Base-by-base conservation (phyloP, 1,140 invertebrate species). In the Oscheius sp. region DNA sequence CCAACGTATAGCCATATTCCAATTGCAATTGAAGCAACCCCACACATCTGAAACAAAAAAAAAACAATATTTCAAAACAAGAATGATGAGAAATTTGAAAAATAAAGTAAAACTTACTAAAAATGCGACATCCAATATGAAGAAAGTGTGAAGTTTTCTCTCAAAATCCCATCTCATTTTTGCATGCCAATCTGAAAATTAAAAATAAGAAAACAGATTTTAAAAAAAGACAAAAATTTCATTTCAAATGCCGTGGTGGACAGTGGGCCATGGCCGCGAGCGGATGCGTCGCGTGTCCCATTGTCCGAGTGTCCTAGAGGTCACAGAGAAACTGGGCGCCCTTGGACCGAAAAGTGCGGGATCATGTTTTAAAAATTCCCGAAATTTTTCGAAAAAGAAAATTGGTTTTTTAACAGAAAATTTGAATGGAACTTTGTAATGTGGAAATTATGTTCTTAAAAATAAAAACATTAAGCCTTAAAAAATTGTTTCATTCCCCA, bases 1-100 rank as follows among this genome's bases (percentile, higher is more conserved):
- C 45, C 63, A 20, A 65, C n/a, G 29, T 65, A 65, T 38, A 65
- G 29, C 63, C 63, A 65, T 23, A 65, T 38, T 42, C 63, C 63
- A 13, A 35, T 26, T 3, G 7, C 36, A 13, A 65, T 34, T 18
- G 63, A 65, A 4, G 32, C 23, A 3, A 65, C 3, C 20, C 63
- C 63, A 15, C 13, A 10, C 32, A 18, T 31, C 59, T 62, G 7
- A 29, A 32, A 13, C 23, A 13, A 7, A 42, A 42, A 10, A 42
- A 42, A 42, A 42, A n/a, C n/a, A 42, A 42, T 42, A 42, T n/a
- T 7, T 42, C 38, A 42, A 42, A 42, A 42, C 38, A 10, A n/a
- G 10, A 10, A n/a, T n/a, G 10, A 42, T n/a, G 10, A 10, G 10
- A 10, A 10, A 42, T 42, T 42, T 42, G 10, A 42, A 42, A 42